phyloP scores from a whole-genome alignment of 1,140 invertebrate genomes.

The Eulimnadia texana region DNA sequence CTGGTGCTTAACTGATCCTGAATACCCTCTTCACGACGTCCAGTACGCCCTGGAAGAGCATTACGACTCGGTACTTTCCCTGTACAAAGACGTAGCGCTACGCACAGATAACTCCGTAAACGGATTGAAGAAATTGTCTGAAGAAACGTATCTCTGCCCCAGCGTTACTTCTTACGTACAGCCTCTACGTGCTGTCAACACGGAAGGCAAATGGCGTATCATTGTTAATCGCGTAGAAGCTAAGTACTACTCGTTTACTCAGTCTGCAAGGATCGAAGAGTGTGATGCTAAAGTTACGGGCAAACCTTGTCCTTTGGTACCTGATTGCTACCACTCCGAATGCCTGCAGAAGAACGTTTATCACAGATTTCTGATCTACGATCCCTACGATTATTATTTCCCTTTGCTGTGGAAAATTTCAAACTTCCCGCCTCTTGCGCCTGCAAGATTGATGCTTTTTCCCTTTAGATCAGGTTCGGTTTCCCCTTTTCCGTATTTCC shows the following conservation, averaged over 20 bases:
- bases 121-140: slow-evolving; percentile 17
- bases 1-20: slow-evolving; percentile 23
- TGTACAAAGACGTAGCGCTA: slow-evolving; percentile 22
- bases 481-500: no score
- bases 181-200: slow-evolving; percentile 23
- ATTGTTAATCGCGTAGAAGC: slow-evolving; percentile 25
- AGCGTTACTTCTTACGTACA: slow-evolving; percentile 20
- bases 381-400: slow-evolving; percentile 23
- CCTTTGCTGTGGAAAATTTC: slow-evolving; percentile 24
- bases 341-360: slow-evolving; percentile 25
- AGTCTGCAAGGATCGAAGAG: slow-evolving; percentile 24
- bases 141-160: slow-evolving; percentile 23
- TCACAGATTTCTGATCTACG: slow-evolving; percentile 24
- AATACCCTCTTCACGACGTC: slow-evolving; percentile 22
- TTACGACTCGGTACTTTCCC: slow-evolving; percentile 18
- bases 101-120: slow-evolving; percentile 22
- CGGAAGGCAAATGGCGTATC: slow-evolving; percentile 25
- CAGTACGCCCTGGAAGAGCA: slow-evolving; percentile 19
- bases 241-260: slow-evolving; percentile 22
- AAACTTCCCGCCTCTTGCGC: slow-evolving; percentile 23
- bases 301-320: slow-evolving; percentile 22
- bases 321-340: slow-evolving; percentile 22
- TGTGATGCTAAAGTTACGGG: slow-evolving; percentile 19
- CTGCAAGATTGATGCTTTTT: slow-evolving; percentile 21
- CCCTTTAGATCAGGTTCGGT: not conserved